Evolutionary conservation across 2,888 invertebrate genomes (phyloP).

Genomic region (Scaptomyza polygonia): DNA sequence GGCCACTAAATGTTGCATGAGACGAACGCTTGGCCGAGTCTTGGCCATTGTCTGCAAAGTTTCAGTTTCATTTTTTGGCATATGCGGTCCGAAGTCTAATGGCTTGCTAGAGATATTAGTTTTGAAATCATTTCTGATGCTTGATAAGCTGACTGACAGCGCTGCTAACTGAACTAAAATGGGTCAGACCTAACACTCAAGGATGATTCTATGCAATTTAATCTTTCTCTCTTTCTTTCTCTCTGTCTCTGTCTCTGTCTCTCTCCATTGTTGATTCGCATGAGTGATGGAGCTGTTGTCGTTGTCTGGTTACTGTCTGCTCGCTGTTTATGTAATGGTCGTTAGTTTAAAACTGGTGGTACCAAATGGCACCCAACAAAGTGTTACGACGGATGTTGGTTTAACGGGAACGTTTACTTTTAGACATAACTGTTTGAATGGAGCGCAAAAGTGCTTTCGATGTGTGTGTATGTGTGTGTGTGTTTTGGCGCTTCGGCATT

Average conservation of each 20-base stretch:
- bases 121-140: conserved; percentile 77
- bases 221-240: neutral
- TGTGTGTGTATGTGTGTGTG: conserved; percentile 18
- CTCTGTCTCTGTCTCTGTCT: neutral
- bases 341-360: conserved; percentile 78
- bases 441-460: conserved; percentile 55
- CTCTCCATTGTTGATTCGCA: conserved; percentile 47
- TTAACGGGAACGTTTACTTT: conserved; percentile 9
- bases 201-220: conserved; percentile 32
- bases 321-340: conserved; percentile 79
- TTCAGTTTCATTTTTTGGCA: conserved; percentile 32
- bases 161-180: conserved; percentile 50
- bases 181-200: conserved; percentile 51
- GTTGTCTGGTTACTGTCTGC: conserved; percentile 83
- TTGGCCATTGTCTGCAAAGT: conserved; percentile 59
- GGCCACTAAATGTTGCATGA: conserved; percentile 45
- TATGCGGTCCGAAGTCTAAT: conserved; percentile 61
- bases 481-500: conserved; percentile 36
- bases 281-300: conserved; percentile 74
- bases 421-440: conserved; percentile 5
- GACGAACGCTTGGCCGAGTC: conserved; percentile 12
- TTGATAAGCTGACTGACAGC: conserved; percentile 70
- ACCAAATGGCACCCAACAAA: conserved; percentile 37
- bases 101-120: conserved; percentile 82
- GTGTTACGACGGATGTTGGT: conserved; percentile 6